Conservation (phyloP, 2,113 vertebrate genomes). For the Sapayoa aenigma region DNA sequence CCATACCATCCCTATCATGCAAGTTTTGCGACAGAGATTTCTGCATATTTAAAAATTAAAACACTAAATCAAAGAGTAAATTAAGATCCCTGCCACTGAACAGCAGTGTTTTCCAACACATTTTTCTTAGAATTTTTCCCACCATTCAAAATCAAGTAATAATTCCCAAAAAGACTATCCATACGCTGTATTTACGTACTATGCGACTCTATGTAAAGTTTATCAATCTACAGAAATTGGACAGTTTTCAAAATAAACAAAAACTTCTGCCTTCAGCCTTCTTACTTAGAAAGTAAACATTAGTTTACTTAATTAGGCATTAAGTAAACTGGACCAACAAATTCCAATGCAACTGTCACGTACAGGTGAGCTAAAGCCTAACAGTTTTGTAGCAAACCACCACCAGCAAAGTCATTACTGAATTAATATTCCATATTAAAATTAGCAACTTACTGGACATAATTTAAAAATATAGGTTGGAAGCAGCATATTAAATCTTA, state of each 20-base stretch:
- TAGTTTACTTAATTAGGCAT: rapidly evolving
- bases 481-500: not conserved
- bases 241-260: not conserved
- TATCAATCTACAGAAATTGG: not conserved
- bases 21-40: not conserved
- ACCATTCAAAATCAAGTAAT: not conserved
- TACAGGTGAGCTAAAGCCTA: not conserved
- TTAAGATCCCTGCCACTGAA: not conserved
- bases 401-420: not conserved
- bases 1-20: not conserved
- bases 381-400: not conserved
- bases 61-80: not conserved
- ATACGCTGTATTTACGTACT: not conserved
- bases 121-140: not conserved
- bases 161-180: not conserved
- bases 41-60: not conserved
- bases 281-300: not conserved
- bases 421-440: not conserved
- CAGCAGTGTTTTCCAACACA: not conserved
- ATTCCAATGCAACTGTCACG: not conserved
- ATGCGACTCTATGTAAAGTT: not conserved
- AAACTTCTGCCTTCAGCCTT: not conserved
- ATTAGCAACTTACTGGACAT: not conserved
- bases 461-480: not conserved
- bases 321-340: not conserved